A percentile compares a stretch with the other conserved stretches of the same genome.
Evolutionary conservation across 2,797 vertebrate genomes (phyloP).

Genomic region (Diceros bicornis): DNA sequence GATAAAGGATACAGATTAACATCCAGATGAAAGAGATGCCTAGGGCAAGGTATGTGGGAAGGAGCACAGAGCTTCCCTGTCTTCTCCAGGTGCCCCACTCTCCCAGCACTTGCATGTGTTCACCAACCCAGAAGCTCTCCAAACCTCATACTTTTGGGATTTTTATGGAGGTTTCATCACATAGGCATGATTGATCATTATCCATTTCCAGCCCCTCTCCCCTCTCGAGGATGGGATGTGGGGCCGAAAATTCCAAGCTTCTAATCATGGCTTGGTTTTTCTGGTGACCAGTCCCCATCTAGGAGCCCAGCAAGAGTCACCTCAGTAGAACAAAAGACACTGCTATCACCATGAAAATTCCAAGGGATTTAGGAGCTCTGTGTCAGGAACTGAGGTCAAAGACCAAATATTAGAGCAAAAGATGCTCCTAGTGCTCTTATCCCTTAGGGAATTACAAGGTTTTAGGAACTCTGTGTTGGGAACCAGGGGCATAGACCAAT

Average conservation of each 20-base stretch:
- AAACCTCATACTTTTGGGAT: neutral
- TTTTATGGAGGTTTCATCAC: neutral
- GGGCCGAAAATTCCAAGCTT: neutral
- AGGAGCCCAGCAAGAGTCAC: neutral
- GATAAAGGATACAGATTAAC: neutral
- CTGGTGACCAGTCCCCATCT: neutral
- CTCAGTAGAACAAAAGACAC: neutral
- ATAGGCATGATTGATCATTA: neutral
- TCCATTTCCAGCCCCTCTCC: neutral
- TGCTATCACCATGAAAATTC: neutral
- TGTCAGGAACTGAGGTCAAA: neutral
- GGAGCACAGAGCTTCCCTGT: neutral
- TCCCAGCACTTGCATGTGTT: no score
- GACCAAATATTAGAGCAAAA: neutral
- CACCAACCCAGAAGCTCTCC: neutral
- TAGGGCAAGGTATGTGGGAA: neutral
- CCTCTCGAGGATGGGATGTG: neutral
- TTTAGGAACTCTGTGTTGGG: neutral
- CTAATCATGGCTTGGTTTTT: neutral
- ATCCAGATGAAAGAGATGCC: neutral
- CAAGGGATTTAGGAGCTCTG: neutral
- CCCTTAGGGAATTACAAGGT: neutral
- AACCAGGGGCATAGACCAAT: neutral
- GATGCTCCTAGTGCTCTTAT: neutral
- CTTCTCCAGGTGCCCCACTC: neutral